Evolutionary conservation across 2,113 vertebrate species (phyloP).

Genomic region (Nothocercus nigrocapillus): DNA sequence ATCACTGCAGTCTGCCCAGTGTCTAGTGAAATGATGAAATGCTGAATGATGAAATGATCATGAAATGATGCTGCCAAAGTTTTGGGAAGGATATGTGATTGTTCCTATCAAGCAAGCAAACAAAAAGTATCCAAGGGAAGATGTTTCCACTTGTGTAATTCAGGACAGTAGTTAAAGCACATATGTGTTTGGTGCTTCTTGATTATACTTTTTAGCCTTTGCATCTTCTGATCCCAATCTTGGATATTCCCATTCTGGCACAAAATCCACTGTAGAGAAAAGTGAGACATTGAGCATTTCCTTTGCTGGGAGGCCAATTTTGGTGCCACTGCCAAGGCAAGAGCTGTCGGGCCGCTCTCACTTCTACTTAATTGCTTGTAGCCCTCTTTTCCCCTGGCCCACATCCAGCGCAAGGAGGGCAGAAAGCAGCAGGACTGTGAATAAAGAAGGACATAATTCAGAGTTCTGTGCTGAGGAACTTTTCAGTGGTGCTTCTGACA

Average conservation of each 20-base stretch:
- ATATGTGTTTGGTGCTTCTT: not conserved
- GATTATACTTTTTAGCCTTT: not conserved
- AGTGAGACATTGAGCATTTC: not conserved
- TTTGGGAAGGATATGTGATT: not conserved
- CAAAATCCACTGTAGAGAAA: not conserved
- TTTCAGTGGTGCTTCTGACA: not conserved
- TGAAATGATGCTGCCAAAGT: not conserved
- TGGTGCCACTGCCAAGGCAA: not conserved
- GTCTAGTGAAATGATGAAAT: no score
- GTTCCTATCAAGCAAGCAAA: not conserved
- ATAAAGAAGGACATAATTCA: not conserved
- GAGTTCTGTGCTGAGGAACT: not conserved
- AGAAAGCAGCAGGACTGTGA: not conserved
- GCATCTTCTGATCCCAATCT: not conserved
- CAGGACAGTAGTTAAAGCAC: not conserved
- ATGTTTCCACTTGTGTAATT: not conserved
- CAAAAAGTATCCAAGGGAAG: not conserved
- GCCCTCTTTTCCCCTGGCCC: not conserved
- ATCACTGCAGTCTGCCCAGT: no score
- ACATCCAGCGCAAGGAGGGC: not conserved
- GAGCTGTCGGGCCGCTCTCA: not conserved
- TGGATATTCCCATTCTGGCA: not conserved
- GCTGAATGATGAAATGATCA: no score
- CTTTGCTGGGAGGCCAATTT: not conserved
- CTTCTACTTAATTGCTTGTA: not conserved